These are phyloP conservation scores for Dipodomys ordii DNA, from an alignment of 2,113 vertebrate species.

Conservation along the genomic window DNA sequence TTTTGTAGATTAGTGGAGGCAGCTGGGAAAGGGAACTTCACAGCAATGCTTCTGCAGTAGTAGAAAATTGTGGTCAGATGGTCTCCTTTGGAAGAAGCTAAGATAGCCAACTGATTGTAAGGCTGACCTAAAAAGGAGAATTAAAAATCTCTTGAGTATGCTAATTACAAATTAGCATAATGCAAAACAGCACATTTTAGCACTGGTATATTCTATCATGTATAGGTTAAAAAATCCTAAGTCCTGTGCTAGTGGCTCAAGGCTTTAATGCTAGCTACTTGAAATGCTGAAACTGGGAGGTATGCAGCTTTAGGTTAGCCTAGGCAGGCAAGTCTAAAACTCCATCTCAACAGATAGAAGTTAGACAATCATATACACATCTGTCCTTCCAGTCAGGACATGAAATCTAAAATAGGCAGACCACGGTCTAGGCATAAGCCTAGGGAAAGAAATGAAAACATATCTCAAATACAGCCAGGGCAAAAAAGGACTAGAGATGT, in stretches of 20 bases:
- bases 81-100: constrained; percentile 99
- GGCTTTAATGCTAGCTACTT: not conserved
- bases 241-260: not conserved
- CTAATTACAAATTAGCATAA: constrained; percentile 25
- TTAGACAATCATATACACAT: too few species aligned
- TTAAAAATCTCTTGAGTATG: not conserved
- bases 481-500: not conserved
- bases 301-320: too few species aligned
- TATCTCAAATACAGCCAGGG: not conserved
- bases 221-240: not conserved
- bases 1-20: constrained; percentile 99
- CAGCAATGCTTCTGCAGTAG: constrained; percentile 99
- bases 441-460: not conserved
- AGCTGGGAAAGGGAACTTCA: constrained; percentile 99
- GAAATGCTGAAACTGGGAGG: not conserved
- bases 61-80: constrained; percentile 99
- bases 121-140: constrained; percentile 93
- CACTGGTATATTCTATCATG: not conserved
- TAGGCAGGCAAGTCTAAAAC: too few species aligned
- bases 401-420: too few species aligned
- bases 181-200: not conserved
- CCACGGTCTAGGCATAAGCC: too few species aligned
- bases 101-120: constrained; percentile 99
- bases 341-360: too few species aligned
- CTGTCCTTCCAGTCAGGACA: too few species aligned